Base-by-base conservation (phyloP, 2,113 vertebrate species). In the Ancistrus triradiatus region DNA sequence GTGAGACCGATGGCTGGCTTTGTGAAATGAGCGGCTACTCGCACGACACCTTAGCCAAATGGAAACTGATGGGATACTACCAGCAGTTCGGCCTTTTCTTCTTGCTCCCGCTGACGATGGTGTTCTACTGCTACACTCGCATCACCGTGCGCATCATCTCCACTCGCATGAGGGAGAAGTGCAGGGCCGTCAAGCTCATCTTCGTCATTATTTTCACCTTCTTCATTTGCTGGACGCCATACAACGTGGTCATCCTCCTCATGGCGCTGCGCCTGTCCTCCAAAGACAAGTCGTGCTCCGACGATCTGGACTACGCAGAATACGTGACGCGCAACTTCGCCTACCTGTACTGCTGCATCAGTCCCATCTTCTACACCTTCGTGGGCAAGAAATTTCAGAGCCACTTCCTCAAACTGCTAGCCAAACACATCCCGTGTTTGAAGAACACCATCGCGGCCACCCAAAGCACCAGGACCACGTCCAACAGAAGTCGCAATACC, bases 321-420 rank as follows among this genome's bases (percentile, higher is more conserved):
- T 88, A 86, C 3, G 59, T 89, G 37, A 85, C 78, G 1, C 80
- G 81, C 1, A 87, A 85, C 61, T 8, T 90, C 0, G 84, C 87
- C 7, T 89, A 86, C 42, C 31, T 88, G n/a, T 87, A 90, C 59
- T 87, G 86, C 49, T 88, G 86, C 64, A 79, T 88, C 13, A 87
- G 86, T 46, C 88, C 89, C 0, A 55, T 90, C 4, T 85, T 90
- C 59, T 90, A 89, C 66, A 85, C 84, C 0, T 88, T 90, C 17
- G 63, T 90, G 47, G 88, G 87, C 0, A 89, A 89, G 75, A 90
- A 88, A 67, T 90, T 90, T 63, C 87, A 86, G 66, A 83, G 68
- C 10, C 84, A 90, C 40, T 86, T 90, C 48, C 70, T n/a, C 5
- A 78, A 69, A 40, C 63, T 88, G 52, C 7, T 87, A 2, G 50